Evolutionary conservation across 2,888 invertebrate species (phyloP), one percentile per base, ranked within the genome.

Genomic region (Pecten maximus): DNA sequence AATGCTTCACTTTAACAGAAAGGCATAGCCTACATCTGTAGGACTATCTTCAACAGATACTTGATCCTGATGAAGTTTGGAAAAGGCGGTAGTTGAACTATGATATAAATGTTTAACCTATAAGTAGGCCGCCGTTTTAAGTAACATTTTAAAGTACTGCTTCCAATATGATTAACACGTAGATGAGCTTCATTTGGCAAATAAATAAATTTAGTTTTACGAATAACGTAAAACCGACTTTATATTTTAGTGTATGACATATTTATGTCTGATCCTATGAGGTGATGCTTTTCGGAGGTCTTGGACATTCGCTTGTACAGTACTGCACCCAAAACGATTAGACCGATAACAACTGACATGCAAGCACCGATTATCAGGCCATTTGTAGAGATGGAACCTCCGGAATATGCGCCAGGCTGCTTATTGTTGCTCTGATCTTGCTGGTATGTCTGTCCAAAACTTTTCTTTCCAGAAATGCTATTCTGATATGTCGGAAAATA

Each of bases 401-500:
- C 74, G 28, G 74, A 74, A 10, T 28, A 35, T 15, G 28, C 8
- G 74, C 35, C 23, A 1, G 35, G 12, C 28, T 74, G 74, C 8
- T 74, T 35, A n/a, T 60, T 28, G 10, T 54, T 19, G 23, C n/a
- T 35, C 15, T 74, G 74, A 16, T 35, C 28, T 74, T 10, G 35
- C 10, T 74, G 6, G n/a, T 60, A 28, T 35, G 74, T 74, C 35
- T 74, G 0, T 48, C 28, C 40, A 19, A 89, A 44, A 0, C 89
- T 40, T 39, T 19, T 10, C 40, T 35, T 39, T 15, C 44, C 44
- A 2, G 90, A 86, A 35, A 48, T 54, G 74, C 93, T 93, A 89
- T 94, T 94, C 89, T 92, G 92, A 54, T 90, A 89, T 2, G 94
- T 94, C 89, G 91, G 92, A 54, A 94, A 93, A 87, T 91, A 94